Evolutionary conservation across 1,140 invertebrate genomes (phyloP), one percentile per base, ranked within the genome.

Genomic region (Drosophila truncata): DNA sequence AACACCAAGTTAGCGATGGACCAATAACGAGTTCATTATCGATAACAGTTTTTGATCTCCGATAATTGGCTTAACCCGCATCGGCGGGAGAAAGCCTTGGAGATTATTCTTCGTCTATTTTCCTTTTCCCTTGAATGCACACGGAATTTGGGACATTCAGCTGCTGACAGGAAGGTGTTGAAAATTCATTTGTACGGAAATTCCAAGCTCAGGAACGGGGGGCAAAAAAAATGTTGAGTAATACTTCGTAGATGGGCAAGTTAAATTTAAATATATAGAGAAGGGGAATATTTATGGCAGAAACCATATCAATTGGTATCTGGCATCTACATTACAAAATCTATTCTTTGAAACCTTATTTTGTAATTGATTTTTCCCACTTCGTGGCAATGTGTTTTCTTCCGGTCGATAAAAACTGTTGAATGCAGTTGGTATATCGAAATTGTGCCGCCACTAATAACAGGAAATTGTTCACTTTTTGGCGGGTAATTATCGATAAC

Each of bases 1-100:
- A 66, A 63, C 35, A 63, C 60, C 27, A 49, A 49, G 44, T 42
- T 69, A 69, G 65, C 14, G 52, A 55, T 55, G 52, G 20, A 37
- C 52, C 10, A 11, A n/a, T 18, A 14, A 8, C 14, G 52, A 37
- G 33, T 23, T 37, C 52, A 55, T 25, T 55, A 37, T 55, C 52
- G 52, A 55, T 37, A 54, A 54, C 4, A 9, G 16, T 16, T 23
- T 16, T 23, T 16, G 27, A n/a, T n/a, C 50, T 16, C 18, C 50
- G 50, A 54, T 54, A 4, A 16, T 23, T 16, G 31, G 18, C 18
- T 23, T 10, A 16, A 16, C 18, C 2, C 50, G 8, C 31, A 54
- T 37, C 33, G 20, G 14, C 20, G 25, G 20, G 9, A 3, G 52
- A n/a, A 55, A 25, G 52, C 33, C 52, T 9, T 2, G 4, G 20